Evolutionary conservation across 2,113 vertebrate species (phyloP).

Genomic region (Puma concolor): DNA sequence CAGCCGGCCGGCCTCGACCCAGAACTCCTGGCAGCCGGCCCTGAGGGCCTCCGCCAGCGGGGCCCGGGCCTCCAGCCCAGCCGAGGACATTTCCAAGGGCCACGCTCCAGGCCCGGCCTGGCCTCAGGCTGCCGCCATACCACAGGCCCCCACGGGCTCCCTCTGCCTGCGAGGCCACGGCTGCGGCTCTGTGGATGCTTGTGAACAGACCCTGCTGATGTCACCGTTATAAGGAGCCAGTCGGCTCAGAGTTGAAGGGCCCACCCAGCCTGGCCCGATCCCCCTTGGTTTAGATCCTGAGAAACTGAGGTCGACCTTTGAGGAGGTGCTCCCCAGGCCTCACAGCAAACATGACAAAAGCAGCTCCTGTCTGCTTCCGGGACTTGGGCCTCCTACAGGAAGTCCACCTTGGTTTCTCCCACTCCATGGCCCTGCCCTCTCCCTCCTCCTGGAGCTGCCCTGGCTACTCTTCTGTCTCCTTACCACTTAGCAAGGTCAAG

Average conservation of each 20-base stretch:
- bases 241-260: background rate
- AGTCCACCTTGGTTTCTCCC: background rate
- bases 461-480: background rate
- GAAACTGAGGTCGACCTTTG: background rate
- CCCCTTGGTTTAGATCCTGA: background rate
- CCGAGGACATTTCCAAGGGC: background rate
- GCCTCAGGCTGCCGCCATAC: background rate
- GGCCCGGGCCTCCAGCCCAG: background rate
- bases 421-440: background rate
- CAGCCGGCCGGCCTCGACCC: background rate
- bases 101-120: background rate
- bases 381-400: background rate
- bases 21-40: constrained; percentile 50
- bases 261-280: background rate
- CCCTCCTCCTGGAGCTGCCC: background rate
- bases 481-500: background rate
- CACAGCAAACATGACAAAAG: background rate
- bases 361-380: background rate
- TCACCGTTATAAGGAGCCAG: background rate
- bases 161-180: background rate
- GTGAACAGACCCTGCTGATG: background rate
- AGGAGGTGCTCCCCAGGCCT: background rate
- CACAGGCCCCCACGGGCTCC: background rate
- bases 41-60: background rate
- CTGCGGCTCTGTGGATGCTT: background rate